These are phyloP conservation scores for Lasioglossum lativentre DNA, from an alignment of 2,888 invertebrate genomes.

Conservation along the genomic window DNA sequence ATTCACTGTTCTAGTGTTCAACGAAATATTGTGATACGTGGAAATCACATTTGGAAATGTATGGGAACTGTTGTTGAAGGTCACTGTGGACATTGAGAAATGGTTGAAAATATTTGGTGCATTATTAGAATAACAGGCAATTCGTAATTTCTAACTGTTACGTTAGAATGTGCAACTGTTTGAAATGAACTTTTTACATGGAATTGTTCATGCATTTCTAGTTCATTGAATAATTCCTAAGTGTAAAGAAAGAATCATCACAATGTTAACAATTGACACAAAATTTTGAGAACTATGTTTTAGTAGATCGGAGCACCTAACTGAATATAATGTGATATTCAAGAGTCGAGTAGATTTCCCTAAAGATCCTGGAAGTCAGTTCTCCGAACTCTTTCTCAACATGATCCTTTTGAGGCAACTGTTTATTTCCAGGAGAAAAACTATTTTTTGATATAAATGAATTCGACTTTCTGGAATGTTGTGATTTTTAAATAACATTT, in stretches of 20 bases:
- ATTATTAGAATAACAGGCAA: neutral
- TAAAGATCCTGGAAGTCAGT: neutral
- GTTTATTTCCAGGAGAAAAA: neutral
- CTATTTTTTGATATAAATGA: neutral
- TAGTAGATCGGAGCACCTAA: constrained; percentile 16
- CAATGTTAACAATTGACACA: neutral
- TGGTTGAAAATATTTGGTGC: constrained; percentile 7
- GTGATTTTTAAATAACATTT: constrained; percentile 14
- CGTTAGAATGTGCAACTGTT: neutral
- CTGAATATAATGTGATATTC: neutral
- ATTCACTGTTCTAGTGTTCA: neutral
- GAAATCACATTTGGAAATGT: constrained; percentile 3
- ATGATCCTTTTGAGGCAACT: constrained; percentile 26
- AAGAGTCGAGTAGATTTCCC: neutral
- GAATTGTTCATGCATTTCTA: constrained; percentile 9
- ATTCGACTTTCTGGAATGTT: neutral
- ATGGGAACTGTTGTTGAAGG: neutral
- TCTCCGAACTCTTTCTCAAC: neutral
- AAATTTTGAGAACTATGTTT: constrained; percentile 2
- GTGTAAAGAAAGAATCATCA: neutral
- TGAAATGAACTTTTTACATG: neutral
- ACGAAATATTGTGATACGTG: constrained; percentile 16
- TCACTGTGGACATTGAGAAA: neutral
- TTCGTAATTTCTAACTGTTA: neutral
- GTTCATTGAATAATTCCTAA: neutral